Base-by-base conservation (phyloP, 30 jellyfish, hydroid and myxozoan genomes). In the Aurelia coerulea region DNA sequence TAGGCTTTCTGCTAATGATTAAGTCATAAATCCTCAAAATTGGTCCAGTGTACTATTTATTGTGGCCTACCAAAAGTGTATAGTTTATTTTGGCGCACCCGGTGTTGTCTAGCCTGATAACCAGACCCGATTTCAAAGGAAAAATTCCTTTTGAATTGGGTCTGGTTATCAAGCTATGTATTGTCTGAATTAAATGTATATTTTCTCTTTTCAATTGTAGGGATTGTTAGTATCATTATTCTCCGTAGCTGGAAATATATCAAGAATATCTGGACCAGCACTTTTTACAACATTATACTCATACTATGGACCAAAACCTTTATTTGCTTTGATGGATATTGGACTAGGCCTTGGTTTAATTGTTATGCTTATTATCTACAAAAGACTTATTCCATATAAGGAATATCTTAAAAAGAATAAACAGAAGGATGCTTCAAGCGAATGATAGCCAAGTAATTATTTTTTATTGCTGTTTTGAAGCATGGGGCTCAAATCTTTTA, bases 231-330 rank as follows among this genome's bases (percentile, higher is more conserved):
- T 84, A 13, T 60, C 93, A 5, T 46, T 84, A 32, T 64, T 84
- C 49, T 71, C 79, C 9, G 39, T 84, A n/a, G 8, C 93, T 46
- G 93, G 93, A 2, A 84, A 84, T 39, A 9, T 84, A 0, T 84
- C 93, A 10, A 73, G 93, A 67, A 84, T 84, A 52, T 9, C 63
- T 84, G 87, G 93, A 10, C 93, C 93, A 18, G 65, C 93, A 9
- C 34, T 75, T 9, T 84, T 73, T 18, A 84, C 93, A 46, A 10
- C 56, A 9, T 7, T 84, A 49, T 84, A 84, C 49, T 50, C 82
- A 19, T 73, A 64, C 78, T 84, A 84, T 64, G 93, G 93, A 39
- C 93, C 93, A 67, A 84, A 74, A 29, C 15, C 51, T 9, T 41
- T 74, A 49, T 60, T 84, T 35, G 86, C 60, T 16, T 8, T 73